Percentiles rank a stretch among this genome's conserved stretches.
These are phyloP conservation scores for Drosophila biarmipes DNA, from an alignment of 1,140 invertebrate species.

Conservation along the genomic window DNA sequence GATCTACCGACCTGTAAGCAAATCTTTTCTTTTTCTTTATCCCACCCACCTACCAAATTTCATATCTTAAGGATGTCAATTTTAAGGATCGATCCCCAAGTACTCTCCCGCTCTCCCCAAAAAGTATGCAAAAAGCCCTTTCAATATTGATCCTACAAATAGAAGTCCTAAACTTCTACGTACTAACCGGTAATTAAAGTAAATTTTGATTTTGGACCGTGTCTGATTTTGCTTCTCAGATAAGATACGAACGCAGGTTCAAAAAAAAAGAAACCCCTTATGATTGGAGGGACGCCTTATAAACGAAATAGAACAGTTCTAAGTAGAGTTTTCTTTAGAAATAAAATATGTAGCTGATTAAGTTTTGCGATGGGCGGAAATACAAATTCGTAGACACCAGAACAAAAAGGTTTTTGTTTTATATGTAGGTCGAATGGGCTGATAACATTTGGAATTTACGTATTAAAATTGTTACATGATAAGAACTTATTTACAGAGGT, in stretches of 20 bases:
- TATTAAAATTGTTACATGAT: not conserved
- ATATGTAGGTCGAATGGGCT: not conserved
- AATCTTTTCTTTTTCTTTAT: too few relatives aligned
- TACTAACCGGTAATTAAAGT: slow-evolving; percentile 9
- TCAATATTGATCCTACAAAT: not conserved
- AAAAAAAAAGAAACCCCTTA: not conserved
- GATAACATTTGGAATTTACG: slow-evolving; percentile 12
- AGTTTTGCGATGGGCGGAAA: not conserved
- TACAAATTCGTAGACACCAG: not conserved
- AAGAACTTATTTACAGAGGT: slow-evolving; percentile 4
- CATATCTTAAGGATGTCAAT: not conserved
- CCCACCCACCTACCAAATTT: not conserved
- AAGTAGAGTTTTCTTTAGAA: not conserved
- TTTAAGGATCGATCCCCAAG: not conserved
- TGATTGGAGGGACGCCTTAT: not conserved
- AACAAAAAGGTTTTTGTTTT: not conserved
- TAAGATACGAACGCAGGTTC: slow-evolving; percentile 27
- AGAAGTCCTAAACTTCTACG: not conserved
- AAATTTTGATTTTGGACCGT: slow-evolving; percentile 9
- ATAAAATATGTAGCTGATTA: not conserved
- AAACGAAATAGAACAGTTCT: not conserved
- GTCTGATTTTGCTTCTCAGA: slow-evolving; percentile 7
- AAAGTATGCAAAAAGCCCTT: not conserved
- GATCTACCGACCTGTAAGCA: too few relatives aligned
- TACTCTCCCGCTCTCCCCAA: not conserved